Percentiles rank a stretch among this genome's conserved stretches.
These are phyloP conservation scores for Neocrepidodera transversa DNA, from an alignment of 2,888 invertebrate genomes.

Conservation along the genomic window DNA sequence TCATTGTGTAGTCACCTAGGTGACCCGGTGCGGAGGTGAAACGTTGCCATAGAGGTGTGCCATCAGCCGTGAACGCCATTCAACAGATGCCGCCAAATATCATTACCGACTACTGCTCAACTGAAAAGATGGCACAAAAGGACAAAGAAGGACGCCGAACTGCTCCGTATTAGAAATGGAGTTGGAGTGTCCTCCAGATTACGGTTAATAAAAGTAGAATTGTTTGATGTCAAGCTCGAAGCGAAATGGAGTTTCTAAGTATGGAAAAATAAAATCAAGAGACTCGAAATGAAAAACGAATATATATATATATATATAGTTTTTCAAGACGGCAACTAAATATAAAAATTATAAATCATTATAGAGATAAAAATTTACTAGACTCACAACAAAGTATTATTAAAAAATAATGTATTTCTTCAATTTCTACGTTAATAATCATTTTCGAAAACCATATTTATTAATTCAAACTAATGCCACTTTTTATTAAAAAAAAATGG, in stretches of 20 bases:
- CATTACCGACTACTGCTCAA: constrained; percentile 35
- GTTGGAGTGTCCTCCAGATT: constrained; percentile 21
- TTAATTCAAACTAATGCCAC: too few species aligned
- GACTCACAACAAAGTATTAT: too few species aligned
- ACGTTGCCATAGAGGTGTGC: constrained; percentile 59
- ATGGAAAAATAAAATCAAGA: not conserved
- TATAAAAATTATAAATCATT: too few species aligned
- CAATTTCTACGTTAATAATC: too few species aligned
- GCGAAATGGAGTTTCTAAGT: not conserved
- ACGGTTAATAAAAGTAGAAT: constrained; percentile 18
- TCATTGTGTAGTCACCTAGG: constrained; percentile 51
- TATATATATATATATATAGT: too few species aligned
- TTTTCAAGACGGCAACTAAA: too few species aligned
- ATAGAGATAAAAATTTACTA: too few species aligned
- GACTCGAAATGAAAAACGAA: too few species aligned
- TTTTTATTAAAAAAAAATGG: too few species aligned
- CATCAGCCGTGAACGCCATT: constrained; percentile 46
- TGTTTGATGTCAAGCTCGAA: constrained; percentile 8
- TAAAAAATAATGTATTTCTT: too few species aligned
- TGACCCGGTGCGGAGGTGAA: constrained; percentile 53
- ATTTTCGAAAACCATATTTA: too few species aligned
- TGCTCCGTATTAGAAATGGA: constrained; percentile 10
- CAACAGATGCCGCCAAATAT: constrained; percentile 43
- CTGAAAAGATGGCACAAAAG: constrained; percentile 38
- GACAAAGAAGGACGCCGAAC: constrained; percentile 31